A percentile compares a stretch with the other conserved stretches of the same genome.
These are phyloP conservation scores for Protobothrops mucrosquamatus DNA, from an alignment of 2,113 vertebrate genomes.

Conservation along the genomic window DNA sequence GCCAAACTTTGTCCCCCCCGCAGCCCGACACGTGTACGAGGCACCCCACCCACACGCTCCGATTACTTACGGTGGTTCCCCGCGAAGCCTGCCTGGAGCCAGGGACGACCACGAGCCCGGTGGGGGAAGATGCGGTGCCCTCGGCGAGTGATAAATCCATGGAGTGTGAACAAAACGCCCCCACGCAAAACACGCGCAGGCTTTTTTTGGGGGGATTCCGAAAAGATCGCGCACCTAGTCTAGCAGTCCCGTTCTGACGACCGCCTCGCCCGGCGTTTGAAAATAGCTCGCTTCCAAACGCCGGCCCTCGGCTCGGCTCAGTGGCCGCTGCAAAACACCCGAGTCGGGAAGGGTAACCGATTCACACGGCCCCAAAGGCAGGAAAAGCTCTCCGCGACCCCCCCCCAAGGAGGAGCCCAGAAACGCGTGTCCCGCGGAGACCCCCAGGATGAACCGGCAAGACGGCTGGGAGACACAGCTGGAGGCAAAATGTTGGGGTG, in stretches of 20 bases:
- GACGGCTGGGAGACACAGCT: no score
- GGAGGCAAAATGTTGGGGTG: not conserved
- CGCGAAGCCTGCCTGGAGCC: not conserved
- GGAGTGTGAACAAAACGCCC: not conserved
- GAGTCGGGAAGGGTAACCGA: not conserved
- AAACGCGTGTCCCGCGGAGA: not conserved
- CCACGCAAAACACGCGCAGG: no score
- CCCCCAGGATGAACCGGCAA: not conserved
- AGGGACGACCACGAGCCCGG: not conserved
- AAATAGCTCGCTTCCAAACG: no score
- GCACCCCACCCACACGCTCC: not conserved
- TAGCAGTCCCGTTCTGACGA: no score
- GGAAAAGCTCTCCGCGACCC: not conserved
- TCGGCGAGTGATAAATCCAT: not conserved
- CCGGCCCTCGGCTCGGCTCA: not conserved
- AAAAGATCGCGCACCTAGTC: not conserved
- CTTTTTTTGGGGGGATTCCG: not conserved
- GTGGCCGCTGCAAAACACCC: not conserved
- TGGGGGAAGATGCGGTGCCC: not conserved
- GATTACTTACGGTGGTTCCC: not conserved
- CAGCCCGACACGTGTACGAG: not conserved
- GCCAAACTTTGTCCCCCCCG: not conserved
- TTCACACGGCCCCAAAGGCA: accelerated
- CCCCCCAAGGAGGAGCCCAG: no score
- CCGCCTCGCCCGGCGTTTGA: not conserved